Evolutionary conservation across 1,140 invertebrate genomes (phyloP), one percentile per base, ranked within the genome.

Genomic region (Lanistes nyassanus): DNA sequence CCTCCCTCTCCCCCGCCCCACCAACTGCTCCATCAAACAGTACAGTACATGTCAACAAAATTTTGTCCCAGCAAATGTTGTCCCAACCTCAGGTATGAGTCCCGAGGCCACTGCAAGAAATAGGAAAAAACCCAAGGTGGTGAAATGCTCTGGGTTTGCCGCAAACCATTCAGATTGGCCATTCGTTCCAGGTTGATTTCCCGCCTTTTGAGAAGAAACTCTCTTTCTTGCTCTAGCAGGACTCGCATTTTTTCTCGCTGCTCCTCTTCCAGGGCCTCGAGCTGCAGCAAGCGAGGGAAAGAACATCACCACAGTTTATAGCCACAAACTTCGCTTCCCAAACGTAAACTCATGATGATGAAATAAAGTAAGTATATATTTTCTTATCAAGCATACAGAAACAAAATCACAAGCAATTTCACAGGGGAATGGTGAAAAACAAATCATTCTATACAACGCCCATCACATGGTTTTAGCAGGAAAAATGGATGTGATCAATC

Each of bases 61-160:
- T n/a, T n/a, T n/a, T n/a, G n/a, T n/a, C n/a, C n/a, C n/a, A 47
- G 19, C 42, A 47, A 47, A 47, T 13, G 9, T 47, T 47, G 42
- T 6, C 19, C 9, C 19, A 47, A 88, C 86, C 79, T 84, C 69
- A 79, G 78, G 76, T 86, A 88, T 13, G 80, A 82, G 64, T 85
- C 85, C 64, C 80, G 76, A n/a, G 85, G 83, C 85, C 86, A 88
- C 2, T 73, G 55, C 31, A 86, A 74, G 77, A 84, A 88, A 72
- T 88, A 88, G 31, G 84, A 85, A 69, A 83, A 88, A 3, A 82
- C 82, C 85, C 85, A 88, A 3, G 86, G 78, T 34, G 80, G 71
- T 23, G 84, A 84, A 9, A 87, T 78, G n/a, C 85, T 84, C 76
- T 88, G 86, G 16, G 75, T 42, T 31, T 83, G 80, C 74, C 78